Base-by-base conservation (phyloP, 2,888 invertebrate genomes). In the Lamellibrachia columna region DNA sequence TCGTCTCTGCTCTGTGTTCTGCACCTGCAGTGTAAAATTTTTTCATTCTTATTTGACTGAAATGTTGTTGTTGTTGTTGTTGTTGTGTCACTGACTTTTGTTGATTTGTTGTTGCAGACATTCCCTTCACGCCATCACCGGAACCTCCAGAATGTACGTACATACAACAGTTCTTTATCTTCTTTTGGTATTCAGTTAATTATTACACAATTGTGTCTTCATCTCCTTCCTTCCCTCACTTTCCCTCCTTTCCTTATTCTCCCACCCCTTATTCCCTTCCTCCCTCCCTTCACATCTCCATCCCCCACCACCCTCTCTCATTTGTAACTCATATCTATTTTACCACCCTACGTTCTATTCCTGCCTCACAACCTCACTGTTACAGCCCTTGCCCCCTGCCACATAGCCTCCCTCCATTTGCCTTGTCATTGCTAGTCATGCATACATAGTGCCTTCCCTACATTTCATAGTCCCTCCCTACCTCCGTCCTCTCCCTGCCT, bases 61-160 rank as follows among this genome's bases (percentile, higher is more conserved):
- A 40, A 40, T 40, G 15, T 60, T 22, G 60, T 15, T 60, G 60
- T 11, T 60, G 60, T 11, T 60, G 15, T 60, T 15, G 15, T 58
- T 11, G 15, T 22, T 15, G 3, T 75, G 75, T 75, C 75, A 75
- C 75, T 75, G 22, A 75, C 22, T 4, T 15, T 75, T 75, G 75
- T 75, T 75, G 75, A 22, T 75, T 75, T 75, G 75, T 75, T 75
- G 75, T 75, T 75, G 75, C 75, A 75, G 75, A 75, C n/a, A n/a
- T 75, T 2, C 75, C 75, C n/a, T 75, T 75, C 75, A 75, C 75
- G 22, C 75, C 75, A 75, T 75, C 75, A n/a, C 75, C 75, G 22
- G 75, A 75, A 4, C 75, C 75, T 75, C 75, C 75, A 15, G 75
- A 75, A 75, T 75, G 75, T 75, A 75, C n/a, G 75, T 75, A 75